Evolutionary conservation across 2,888 invertebrate genomes (phyloP), one percentile per base, ranked within the genome.

Genomic region (Liopterus haemorrhoidalis): DNA sequence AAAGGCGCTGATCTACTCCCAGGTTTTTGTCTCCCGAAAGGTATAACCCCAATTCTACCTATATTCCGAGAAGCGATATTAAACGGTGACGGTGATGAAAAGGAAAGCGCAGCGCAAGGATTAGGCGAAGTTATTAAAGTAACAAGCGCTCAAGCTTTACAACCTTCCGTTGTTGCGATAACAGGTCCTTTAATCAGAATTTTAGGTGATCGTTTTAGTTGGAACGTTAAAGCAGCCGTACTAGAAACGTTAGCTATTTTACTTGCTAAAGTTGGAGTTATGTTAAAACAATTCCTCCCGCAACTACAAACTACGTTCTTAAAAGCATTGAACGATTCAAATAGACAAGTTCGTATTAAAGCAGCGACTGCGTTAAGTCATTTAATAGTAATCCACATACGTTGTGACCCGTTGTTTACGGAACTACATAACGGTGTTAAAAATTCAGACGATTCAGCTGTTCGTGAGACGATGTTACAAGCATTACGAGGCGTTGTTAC

Each of bases 231-330:
- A 69, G 91, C 93, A 1, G 93, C 96, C 20, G 94, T 99, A 21
- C 71, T 99, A 18, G 94, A 96, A 66, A 94, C 95, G 0, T 72
- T 99, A 16, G 92, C 93, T 0, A 78, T 88, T 49, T 73, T 99
- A n/a, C 73, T 99, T 6, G 82, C 83, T 21, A 97, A 96, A 79
- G 94, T 95, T 50, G 94, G 94, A 31, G 79, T 85, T 24, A 86
- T 93, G 83, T 70, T 99, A 66, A 95, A 95, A 68, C 96, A 97
- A 66, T 99, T 99, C 73, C 75, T 97, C 59, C 97, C 99, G 2
- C 99, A 99, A 70, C 78, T 99, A 25, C 97, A 97, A 74, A 96
- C 96, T 2, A 97, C 97, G 12, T 97, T 99, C 72, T 76, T 96
- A 40, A 96, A 96, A 71, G 89, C 96, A 3, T 73, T 97, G 42